These are phyloP conservation scores for Serinus canaria DNA, from an alignment of 2,113 vertebrate species.

Conservation along the genomic window DNA sequence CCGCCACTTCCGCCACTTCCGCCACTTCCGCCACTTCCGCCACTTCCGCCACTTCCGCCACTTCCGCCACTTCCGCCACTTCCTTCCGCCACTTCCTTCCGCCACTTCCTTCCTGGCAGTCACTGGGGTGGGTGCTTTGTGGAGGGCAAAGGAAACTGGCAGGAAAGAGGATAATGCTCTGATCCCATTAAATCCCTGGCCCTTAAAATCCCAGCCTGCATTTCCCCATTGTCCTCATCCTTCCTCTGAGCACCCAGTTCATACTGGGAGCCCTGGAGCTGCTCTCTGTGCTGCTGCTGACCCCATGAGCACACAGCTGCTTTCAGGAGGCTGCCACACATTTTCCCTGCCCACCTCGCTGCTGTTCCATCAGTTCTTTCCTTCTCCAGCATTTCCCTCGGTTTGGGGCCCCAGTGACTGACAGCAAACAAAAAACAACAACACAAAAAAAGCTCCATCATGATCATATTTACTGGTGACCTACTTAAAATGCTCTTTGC, in stretches of 20 bases:
- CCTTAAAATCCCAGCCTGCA: not conserved
- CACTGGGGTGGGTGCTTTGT: too few species aligned
- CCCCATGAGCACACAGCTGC: not conserved
- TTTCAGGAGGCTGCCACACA: not conserved
- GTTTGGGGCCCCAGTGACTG: not conserved
- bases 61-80: too few species aligned
- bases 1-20: too few species aligned
- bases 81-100: too few species aligned
- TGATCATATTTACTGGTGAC: constrained; percentile 28
- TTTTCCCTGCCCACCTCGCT: not conserved
- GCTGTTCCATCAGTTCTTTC: fast-evolving
- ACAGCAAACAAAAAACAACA: not conserved
- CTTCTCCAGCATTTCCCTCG: not conserved
- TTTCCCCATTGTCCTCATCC: not conserved
- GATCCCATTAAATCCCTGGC: not conserved
- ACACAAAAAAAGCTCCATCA: not conserved
- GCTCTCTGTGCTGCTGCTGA: not conserved
- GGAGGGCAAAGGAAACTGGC: not conserved
- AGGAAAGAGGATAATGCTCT: not conserved
- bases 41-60: too few species aligned
- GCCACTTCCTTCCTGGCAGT: too few species aligned
- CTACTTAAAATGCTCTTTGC: constrained; percentile 39
- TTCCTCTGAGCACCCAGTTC: not conserved
- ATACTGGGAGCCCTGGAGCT: fast-evolving
- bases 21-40: too few species aligned